Evolutionary conservation across 2,888 invertebrate species (phyloP).

Genomic region (Helleia helle): DNA sequence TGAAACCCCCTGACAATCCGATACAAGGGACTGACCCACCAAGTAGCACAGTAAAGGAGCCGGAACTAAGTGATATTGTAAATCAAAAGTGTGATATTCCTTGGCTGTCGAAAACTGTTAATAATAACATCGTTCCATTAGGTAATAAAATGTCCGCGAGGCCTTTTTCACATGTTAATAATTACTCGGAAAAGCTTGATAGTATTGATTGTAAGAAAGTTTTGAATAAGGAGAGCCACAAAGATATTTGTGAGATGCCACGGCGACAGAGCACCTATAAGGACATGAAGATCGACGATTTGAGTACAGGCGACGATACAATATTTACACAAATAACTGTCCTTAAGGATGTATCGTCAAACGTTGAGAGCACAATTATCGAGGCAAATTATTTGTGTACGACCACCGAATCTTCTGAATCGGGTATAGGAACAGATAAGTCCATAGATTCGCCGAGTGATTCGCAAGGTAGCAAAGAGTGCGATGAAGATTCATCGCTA

Average conservation of each 20-base stretch:
- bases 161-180: constrained; percentile 59
- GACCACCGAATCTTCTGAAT: constrained; percentile 58
- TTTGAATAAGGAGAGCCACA: constrained; percentile 16
- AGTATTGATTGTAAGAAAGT: constrained; percentile 33
- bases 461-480: constrained; percentile 62
- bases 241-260: constrained; percentile 18
- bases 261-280: constrained; percentile 22
- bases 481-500: constrained; percentile 62
- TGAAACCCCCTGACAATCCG: constrained; percentile 63
- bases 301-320: constrained; percentile 55
- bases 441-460: constrained; percentile 66
- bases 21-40: constrained; percentile 65
- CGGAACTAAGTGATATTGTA: constrained; percentile 38
- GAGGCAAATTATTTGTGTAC: constrained; percentile 58
- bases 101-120: constrained; percentile 65
- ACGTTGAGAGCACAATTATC: constrained; percentile 57
- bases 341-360: constrained; percentile 59
- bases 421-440: constrained; percentile 64
- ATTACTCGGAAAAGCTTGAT: constrained; percentile 48
- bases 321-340: constrained; percentile 66
- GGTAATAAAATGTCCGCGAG: constrained; percentile 50
- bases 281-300: constrained; percentile 38
- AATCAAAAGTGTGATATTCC: constrained; percentile 61
- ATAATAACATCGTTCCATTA: constrained; percentile 58
- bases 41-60: constrained; percentile 60